Evolutionary conservation across 2,113 vertebrate genomes (phyloP).

Genomic region (Neotragus moschatus): DNA sequence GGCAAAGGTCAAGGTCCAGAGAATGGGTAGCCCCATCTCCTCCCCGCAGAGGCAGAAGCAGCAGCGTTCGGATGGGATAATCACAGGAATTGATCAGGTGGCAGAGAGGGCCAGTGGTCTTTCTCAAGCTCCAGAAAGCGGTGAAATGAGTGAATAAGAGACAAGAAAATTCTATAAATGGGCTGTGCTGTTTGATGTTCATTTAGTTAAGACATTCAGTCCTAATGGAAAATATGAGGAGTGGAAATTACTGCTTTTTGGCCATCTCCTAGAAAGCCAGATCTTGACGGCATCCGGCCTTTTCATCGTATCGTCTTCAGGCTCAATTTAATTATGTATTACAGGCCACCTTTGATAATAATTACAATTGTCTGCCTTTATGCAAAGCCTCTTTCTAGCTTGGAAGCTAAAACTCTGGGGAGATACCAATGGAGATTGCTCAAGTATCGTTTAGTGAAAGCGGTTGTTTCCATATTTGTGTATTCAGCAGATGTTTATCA

Average conservation of each 20-base stretch:
- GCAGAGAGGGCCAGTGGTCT: background rate
- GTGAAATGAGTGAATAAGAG: slow-evolving; percentile 34
- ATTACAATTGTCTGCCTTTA: slow-evolving; percentile 48
- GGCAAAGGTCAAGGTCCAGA: background rate
- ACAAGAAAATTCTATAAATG: slow-evolving; percentile 54
- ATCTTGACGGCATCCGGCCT: slow-evolving; percentile 36
- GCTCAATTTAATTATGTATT: slow-evolving; percentile 62
- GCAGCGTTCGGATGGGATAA: background rate
- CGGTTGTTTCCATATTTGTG: background rate
- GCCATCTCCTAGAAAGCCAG: slow-evolving; percentile 43
- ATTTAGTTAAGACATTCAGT: slow-evolving; percentile 66
- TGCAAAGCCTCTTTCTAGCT: slow-evolving; percentile 33
- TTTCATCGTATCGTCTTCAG: slow-evolving; percentile 44
- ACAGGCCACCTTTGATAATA: slow-evolving; percentile 57
- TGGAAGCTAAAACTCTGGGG: background rate
- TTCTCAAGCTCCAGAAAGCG: slow-evolving; percentile 38
- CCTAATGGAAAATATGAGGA: slow-evolving; percentile 54
- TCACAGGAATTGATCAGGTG: background rate
- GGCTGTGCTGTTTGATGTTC: slow-evolving; percentile 55
- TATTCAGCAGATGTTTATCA: background rate
- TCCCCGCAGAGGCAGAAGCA: background rate
- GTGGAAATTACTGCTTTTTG: slow-evolving; percentile 55
- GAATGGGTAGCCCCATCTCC: background rate
- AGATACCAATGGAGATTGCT: background rate
- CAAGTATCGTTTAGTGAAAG: background rate